Conservation (phyloP, 2,797 vertebrate genomes). For the Onychomys leucogaster region DNA sequence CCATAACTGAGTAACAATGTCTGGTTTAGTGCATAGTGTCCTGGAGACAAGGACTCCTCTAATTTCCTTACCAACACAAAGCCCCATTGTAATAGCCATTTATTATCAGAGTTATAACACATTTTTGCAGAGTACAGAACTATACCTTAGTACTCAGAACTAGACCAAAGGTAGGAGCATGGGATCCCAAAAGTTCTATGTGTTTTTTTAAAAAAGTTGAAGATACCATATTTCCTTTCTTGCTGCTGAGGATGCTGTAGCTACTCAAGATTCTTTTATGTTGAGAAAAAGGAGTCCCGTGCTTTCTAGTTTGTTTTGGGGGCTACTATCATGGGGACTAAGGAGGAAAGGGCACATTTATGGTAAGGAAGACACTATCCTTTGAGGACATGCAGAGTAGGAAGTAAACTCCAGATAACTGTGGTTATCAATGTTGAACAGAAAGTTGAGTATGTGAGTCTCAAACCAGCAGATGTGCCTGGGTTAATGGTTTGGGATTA, state of each 20-base stretch:
- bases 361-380: neutral
- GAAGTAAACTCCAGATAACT: neutral
- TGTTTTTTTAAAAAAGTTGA: neutral
- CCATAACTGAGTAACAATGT: neutral
- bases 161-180: constrained; percentile 22
- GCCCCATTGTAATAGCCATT: neutral
- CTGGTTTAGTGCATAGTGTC: neutral
- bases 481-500: neutral
- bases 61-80: neutral
- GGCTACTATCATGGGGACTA: neutral
- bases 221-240: neutral
- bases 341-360: neutral
- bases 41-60: neutral
- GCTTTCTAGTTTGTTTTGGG: neutral
- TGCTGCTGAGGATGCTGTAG: too few relatives aligned
- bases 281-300: neutral
- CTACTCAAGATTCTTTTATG: neutral
- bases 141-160: neutral
- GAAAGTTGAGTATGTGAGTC: neutral
- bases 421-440: neutral
- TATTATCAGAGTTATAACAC: neutral
- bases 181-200: neutral
- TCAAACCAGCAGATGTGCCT: neutral
- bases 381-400: neutral
- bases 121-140: neutral